Conservation (phyloP, 2,888 invertebrate species). For the Coleophora flavipennella region DNA sequence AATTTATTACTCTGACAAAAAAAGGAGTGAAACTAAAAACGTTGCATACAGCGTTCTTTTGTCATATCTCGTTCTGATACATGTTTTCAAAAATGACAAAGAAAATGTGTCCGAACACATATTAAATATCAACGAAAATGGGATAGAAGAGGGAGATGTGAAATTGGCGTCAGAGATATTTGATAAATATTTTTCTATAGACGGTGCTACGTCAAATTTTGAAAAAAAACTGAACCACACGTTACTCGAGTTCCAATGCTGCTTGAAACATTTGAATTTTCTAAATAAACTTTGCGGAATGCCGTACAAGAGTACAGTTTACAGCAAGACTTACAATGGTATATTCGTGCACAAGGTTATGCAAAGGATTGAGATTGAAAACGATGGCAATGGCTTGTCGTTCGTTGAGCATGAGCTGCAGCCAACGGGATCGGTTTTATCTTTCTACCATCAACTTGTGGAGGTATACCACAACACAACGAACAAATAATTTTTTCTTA, state of each 20-base stretch:
- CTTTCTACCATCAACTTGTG: conserved; percentile 2
- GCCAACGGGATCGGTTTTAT: conserved; percentile 6
- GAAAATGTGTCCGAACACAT: conserved; percentile 5
- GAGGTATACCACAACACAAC: not conserved
- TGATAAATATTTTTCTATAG: conserved; percentile 13
- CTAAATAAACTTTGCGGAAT: conserved; percentile 31
- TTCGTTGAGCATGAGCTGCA: conserved; percentile 4
- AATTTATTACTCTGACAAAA: conserved; percentile 25
- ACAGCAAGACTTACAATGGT: conserved; percentile 25
- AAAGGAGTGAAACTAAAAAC: conserved; percentile 9
- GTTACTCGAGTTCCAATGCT: conserved; percentile 26
- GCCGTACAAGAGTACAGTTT: conserved; percentile 18
- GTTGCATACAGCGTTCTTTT: conserved; percentile 25
- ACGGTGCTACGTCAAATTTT: conserved; percentile 15
- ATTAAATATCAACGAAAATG: not conserved
- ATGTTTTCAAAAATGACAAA: conserved; percentile 14
- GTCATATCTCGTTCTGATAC: conserved; percentile 23
- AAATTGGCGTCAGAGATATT: conserved; percentile 11
- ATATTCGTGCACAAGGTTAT: conserved; percentile 27
- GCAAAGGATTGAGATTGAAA: conserved; percentile 8
- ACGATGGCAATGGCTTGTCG: not conserved
- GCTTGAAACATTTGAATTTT: conserved; percentile 27
- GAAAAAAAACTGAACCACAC: conserved; percentile 15
- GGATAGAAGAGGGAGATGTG: no score
- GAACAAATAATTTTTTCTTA: no score